Conservation (phyloP, 2,888 invertebrate species). For the Apeira syringaria region DNA sequence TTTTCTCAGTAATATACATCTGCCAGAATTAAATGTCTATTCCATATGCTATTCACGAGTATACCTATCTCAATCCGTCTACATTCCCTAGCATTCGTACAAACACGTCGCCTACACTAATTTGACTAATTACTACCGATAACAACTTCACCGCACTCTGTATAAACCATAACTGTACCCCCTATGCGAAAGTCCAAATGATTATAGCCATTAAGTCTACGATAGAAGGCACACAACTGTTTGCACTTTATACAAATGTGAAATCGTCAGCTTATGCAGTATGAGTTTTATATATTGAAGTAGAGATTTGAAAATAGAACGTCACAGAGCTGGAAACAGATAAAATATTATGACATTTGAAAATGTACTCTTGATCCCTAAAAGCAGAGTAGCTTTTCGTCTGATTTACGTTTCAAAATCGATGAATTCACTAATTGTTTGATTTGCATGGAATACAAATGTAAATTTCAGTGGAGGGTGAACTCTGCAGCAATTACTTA, state of each 20-base stretch:
- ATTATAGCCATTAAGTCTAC: slow-evolving; percentile 24
- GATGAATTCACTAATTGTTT: slow-evolving; percentile 49
- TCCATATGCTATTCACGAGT: too few species aligned
- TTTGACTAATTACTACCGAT: slow-evolving; percentile 69
- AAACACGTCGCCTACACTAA: slow-evolving; percentile 53
- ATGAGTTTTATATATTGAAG: slow-evolving; percentile 14
- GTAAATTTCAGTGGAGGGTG: slow-evolving; percentile 28
- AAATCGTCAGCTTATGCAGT: neutral
- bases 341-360: neutral
- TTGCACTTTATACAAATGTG: neutral
- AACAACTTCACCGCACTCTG: slow-evolving; percentile 52
- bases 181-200: slow-evolving; percentile 18
- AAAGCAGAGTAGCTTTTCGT: slow-evolving; percentile 32
- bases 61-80: neutral
- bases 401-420: slow-evolving; percentile 23
- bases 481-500: slow-evolving; percentile 26
- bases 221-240: slow-evolving; percentile 5
- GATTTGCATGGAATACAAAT: slow-evolving; percentile 50
- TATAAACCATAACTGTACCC: slow-evolving; percentile 31
- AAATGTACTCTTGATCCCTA: neutral
- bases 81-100: slow-evolving; percentile 3
- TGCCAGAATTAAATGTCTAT: too few species aligned
- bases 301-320: slow-evolving; percentile 11
- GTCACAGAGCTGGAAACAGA: neutral
- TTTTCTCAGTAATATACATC: too few species aligned